These are phyloP conservation scores for Agapornis canus DNA, from an alignment of 2,797 vertebrate species.

Conservation along the genomic window DNA sequence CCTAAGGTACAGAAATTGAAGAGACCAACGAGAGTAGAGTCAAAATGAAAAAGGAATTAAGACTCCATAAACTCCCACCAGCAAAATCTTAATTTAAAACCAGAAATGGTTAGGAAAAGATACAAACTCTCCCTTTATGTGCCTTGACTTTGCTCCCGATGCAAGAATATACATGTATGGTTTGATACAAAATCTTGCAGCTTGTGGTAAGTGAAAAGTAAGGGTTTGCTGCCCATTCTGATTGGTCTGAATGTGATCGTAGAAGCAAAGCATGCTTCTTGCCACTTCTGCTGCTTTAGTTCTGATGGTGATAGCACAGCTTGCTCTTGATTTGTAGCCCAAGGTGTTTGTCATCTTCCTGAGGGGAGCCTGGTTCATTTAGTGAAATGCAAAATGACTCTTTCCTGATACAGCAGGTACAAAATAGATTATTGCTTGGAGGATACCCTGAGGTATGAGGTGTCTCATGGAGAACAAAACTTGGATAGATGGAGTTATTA, in stretches of 20 bases:
- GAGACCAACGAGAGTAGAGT: neutral
- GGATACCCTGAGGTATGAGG: neutral
- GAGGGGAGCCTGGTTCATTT: neutral
- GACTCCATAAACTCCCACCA: neutral
- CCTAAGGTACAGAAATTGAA: neutral
- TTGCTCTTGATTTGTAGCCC: neutral
- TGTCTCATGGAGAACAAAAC: neutral
- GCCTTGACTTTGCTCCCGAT: neutral
- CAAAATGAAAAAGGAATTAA: neutral
- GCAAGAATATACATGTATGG: neutral
- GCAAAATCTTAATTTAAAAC: neutral
- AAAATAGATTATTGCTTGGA: neutral
- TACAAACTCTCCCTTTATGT: neutral
- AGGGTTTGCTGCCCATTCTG: rapidly evolving
- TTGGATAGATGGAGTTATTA: neutral
- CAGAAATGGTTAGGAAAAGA: neutral
- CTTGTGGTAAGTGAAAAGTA: neutral
- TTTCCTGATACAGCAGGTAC: neutral
- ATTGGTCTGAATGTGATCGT: neutral
- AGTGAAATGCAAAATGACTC: neutral
- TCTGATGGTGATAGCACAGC: neutral
- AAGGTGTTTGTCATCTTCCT: neutral
- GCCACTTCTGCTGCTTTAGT: neutral
- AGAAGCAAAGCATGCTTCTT: neutral
- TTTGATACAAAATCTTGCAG: neutral